Evolutionary conservation across 1,140 invertebrate genomes (phyloP).

Genomic region (Pachyrhynchus sulphureomaculatus): DNA sequence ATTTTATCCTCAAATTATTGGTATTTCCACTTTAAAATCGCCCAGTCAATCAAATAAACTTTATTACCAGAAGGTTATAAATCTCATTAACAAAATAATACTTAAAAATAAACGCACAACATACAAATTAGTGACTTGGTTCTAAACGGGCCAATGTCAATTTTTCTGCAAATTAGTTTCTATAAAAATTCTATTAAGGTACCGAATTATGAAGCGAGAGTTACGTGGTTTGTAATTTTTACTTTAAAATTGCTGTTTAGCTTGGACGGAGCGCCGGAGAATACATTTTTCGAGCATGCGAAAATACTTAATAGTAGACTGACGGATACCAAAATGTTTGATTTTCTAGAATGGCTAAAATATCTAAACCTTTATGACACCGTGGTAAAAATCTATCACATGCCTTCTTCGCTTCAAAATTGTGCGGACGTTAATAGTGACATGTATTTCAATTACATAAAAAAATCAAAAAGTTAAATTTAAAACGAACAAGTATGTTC

Average conservation of each 20-base stretch:
- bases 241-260: slow-evolving; percentile 63
- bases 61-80: too few species aligned
- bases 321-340: slow-evolving; percentile 56
- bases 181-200: slow-evolving; percentile 33
- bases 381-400: slow-evolving; percentile 56
- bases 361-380: slow-evolving; percentile 61
- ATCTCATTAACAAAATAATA: too few species aligned
- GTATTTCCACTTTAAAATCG: too few species aligned
- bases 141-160: too few species aligned
- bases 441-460: slow-evolving; percentile 33
- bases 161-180: slow-evolving; percentile 34
- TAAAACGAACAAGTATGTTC: slow-evolving; percentile 25
- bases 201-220: slow-evolving; percentile 63
- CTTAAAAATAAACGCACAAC: too few species aligned
- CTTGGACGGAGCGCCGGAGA: slow-evolving; percentile 64
- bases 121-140: too few species aligned
- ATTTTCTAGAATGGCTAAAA: slow-evolving; percentile 62
- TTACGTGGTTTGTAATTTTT: slow-evolving; percentile 63
- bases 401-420: slow-evolving; percentile 51
- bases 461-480: slow-evolving; percentile 21
- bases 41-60: too few species aligned
- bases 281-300: slow-evolving; percentile 57
- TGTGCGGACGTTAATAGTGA: slow-evolving; percentile 29
- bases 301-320: slow-evolving; percentile 53
- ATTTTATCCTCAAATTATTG: too few species aligned